Conservation (phyloP, 2,888 invertebrate species). For the Chorisops tibialis region DNA sequence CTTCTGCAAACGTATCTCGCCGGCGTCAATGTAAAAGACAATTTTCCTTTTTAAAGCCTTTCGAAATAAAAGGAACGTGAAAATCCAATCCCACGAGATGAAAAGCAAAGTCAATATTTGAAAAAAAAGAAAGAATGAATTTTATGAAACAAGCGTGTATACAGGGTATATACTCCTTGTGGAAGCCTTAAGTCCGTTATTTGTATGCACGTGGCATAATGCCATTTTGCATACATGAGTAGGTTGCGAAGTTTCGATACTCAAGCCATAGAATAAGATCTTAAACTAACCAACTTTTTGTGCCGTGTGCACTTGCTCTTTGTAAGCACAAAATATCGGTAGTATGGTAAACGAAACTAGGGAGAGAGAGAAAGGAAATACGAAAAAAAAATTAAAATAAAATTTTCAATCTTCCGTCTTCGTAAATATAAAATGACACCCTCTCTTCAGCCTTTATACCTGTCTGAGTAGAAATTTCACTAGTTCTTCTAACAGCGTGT, state of each 20-base stretch:
- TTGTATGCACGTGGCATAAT: conserved; percentile 15
- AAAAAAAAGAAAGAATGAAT: conserved; percentile 14
- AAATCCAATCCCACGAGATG: conserved; percentile 4
- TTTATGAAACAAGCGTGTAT: background rate
- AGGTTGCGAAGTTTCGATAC: background rate
- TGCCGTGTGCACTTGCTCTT: no score
- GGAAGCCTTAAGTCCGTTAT: conserved; percentile 3
- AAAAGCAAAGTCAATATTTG: conserved; percentile 15
- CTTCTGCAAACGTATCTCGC: no score
- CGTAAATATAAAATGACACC: conserved; percentile 28
- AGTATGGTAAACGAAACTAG: no score
- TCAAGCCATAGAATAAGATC: no score
- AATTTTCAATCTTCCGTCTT: conserved; percentile 26
- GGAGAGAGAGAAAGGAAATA: no score
- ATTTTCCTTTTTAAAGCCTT: conserved; percentile 2
- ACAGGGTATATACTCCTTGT: background rate
- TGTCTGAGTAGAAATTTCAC: background rate
- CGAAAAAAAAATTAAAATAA: background rate
- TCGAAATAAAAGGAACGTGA: background rate
- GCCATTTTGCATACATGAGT: conserved; percentile 19
- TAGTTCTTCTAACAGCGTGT: background rate
- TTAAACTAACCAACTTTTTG: no score
- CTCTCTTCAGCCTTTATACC: background rate
- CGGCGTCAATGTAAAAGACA: conserved; percentile 1
- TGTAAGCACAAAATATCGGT: no score